Base-by-base conservation (phyloP, 2,888 invertebrate species). In the Agonopterix alstromeriana region DNA sequence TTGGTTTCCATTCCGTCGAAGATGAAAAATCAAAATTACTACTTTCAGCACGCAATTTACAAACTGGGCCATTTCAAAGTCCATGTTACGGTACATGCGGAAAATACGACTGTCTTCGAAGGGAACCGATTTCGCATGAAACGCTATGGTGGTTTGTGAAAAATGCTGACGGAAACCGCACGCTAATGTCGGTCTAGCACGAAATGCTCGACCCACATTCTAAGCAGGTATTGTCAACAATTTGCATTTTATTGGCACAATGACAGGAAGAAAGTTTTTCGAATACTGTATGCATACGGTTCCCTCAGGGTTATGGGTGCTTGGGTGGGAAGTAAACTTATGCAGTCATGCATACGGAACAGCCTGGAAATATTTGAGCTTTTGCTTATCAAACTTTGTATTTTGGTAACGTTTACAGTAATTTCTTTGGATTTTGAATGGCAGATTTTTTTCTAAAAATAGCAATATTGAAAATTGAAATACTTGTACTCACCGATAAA, bases 121-220 rank as follows among this genome's bases (percentile, higher is more conserved):
- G 64, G 66, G 62, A 38, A 68, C 66, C 67, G 64, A 73, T 78
- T 77, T 73, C 65, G 72, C 78, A 80, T 77, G 80, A 77, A 64
- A 65, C 55, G 65, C 59, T 61, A 68, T 68, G 70, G 72, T 66
- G 66, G 68, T 74, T 73, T 70, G 67, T 76, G 76, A 77, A 74
- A 82, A 81, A 82, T 73, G 71, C 65, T 61, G 56, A 56, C 54
- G 58, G 63, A 67, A 67, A 68, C 56, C 59, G 55, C 82, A 79
- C 77, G 82, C 82, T 79, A 85, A 85, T 73, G 78, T 58, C 56
- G 49, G 47, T 49, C 38, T 36, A 55, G 53, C 85, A 84, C 82
- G 85, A 59, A 62, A 77, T 52, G 49, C 51, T 61, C 73, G 79
- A 73, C 83, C 80, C 73, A 81, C 55, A 77, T 79, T 66, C 65